These are phyloP conservation scores for Heptranchias perlo DNA, from an alignment of 2,113 vertebrate species.

Conservation along the genomic window DNA sequence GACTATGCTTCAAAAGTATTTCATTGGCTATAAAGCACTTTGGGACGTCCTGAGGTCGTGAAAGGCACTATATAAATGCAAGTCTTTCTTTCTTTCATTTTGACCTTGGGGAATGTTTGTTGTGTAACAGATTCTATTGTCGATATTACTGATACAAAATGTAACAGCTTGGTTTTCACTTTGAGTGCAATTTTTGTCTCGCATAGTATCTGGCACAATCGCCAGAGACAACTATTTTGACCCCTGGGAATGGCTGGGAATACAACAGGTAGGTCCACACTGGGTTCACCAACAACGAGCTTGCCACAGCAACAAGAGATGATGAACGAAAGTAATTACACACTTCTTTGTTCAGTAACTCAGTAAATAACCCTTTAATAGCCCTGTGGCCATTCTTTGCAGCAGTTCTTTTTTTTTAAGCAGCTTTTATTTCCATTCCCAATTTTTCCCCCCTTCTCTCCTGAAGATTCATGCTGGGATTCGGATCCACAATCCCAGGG, in stretches of 20 bases:
- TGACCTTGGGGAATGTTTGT: not conserved
- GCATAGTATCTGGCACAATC: not conserved
- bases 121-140: not conserved
- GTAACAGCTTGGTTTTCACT: not conserved
- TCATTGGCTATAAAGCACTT: not conserved
- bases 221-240: not conserved
- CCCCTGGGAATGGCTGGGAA: not conserved
- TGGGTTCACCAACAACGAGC: too few relatives aligned
- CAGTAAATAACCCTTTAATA: not conserved
- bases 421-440: not conserved
- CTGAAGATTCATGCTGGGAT: not conserved
- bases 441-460: not conserved
- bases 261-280: not conserved
- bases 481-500: not conserved
- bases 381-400: not conserved
- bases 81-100: not conserved
- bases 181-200: not conserved
- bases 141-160: not conserved
- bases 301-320: not conserved
- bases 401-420: not conserved
- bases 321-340: not conserved
- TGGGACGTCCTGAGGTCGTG: not conserved
- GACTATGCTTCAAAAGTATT: not conserved
- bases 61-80: not conserved
- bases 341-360: not conserved